Evolutionary conservation across 1,140 invertebrate species (phyloP).

Genomic region (Zaprionus africanus): DNA sequence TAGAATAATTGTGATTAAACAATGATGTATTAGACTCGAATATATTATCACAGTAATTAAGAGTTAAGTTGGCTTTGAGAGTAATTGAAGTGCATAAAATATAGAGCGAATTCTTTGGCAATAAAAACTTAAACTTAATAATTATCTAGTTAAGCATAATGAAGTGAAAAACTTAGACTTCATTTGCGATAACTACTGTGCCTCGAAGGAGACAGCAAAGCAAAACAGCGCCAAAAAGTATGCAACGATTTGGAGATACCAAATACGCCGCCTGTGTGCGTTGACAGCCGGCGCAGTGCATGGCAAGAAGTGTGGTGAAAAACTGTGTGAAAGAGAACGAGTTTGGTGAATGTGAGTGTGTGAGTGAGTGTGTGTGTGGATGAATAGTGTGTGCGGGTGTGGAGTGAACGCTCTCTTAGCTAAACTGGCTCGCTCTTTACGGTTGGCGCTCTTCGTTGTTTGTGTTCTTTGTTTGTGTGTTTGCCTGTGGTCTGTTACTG

Average conservation of each 20-base stretch:
- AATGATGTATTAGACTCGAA: background rate
- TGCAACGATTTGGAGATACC: constrained; percentile 37
- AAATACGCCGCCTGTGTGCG: constrained; percentile 32
- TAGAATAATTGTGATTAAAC: background rate
- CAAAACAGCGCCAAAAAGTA: constrained; percentile 73
- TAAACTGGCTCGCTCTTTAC: constrained; percentile 39
- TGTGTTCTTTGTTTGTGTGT: constrained; percentile 39
- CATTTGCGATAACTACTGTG: constrained; percentile 46
- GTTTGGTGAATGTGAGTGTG: background rate
- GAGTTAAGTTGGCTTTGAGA: no score
- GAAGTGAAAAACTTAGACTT: background rate
- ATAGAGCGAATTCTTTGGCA: no score
- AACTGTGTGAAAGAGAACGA: constrained; percentile 9
- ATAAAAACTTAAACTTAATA: no score
- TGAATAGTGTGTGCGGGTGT: background rate
- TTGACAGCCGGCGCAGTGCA: constrained; percentile 61
- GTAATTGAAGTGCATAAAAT: no score
- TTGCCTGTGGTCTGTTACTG: constrained; percentile 58
- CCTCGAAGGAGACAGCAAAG: constrained; percentile 46
- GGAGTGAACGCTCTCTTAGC: constrained; percentile 7
- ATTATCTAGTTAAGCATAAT: no score
- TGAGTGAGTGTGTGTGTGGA: constrained; percentile 5
- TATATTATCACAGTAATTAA: background rate
- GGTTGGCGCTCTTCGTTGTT: background rate
- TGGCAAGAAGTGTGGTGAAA: constrained; percentile 71